A percentile compares a stretch with the other conserved stretches of the same genome.
phyloP scores from a whole-genome alignment of 2,888 invertebrate genomes.

The Habroteleia sp. region DNA sequence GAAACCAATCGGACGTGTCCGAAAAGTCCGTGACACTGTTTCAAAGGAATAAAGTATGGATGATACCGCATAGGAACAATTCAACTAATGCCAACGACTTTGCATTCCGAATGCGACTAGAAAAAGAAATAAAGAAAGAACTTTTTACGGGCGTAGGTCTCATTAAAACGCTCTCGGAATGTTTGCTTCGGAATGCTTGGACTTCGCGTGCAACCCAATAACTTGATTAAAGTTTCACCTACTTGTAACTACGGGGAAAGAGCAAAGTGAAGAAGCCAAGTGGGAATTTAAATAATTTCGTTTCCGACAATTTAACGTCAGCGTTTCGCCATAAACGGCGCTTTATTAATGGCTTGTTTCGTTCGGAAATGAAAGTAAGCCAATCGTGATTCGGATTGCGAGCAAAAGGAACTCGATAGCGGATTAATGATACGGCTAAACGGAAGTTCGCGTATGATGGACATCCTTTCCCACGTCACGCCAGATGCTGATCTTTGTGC shows the following conservation, averaged over 20 bases:
- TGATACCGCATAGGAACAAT: slow-evolving; percentile 7
- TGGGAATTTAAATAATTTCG: slow-evolving; percentile 12
- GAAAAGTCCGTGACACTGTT: no score
- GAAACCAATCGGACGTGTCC: no score
- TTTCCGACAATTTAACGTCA: slow-evolving; percentile 1
- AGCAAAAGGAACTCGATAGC: slow-evolving; percentile 29
- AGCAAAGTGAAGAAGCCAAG: not conserved
- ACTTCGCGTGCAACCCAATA: slow-evolving; percentile 66
- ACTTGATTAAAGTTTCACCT: slow-evolving; percentile 71
- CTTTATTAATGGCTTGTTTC: slow-evolving; percentile 12
- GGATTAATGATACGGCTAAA: slow-evolving; percentile 55
- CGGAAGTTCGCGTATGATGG: slow-evolving; percentile 69
- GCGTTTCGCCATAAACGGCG: slow-evolving; percentile 1
- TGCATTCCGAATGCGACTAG: not conserved
- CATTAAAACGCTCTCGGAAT: slow-evolving; percentile 62
- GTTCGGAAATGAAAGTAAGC: slow-evolving; percentile 41
- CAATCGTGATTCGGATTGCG: slow-evolving; percentile 33
- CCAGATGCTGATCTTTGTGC: slow-evolving; percentile 74
- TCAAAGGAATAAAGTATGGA: no score
- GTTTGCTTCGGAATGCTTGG: slow-evolving; percentile 28
- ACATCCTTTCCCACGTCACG: slow-evolving; percentile 75
- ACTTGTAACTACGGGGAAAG: slow-evolving; percentile 40
- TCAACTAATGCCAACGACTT: not conserved
- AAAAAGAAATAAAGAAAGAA: slow-evolving; percentile 33
- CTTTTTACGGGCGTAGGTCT: slow-evolving; percentile 63